Evolutionary conservation across 1,140 invertebrate species (phyloP), one percentile per base, ranked within the genome.

Genomic region (Leptestheria dahalacensis): DNA sequence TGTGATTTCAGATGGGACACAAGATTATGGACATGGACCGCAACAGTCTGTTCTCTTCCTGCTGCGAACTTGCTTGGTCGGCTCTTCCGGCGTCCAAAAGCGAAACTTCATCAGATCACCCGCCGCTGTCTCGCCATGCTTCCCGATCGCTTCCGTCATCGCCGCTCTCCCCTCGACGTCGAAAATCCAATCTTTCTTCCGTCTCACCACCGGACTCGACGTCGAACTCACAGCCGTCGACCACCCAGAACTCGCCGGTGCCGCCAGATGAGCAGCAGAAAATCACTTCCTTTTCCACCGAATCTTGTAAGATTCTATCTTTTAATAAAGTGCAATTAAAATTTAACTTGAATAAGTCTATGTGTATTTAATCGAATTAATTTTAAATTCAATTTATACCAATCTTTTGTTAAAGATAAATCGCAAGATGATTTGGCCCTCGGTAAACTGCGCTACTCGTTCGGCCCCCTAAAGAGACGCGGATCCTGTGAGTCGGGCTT

Each of bases 401-500:
- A n/a, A n/a, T n/a, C n/a, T n/a, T 15, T 15, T 41, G 6, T 41
- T 41, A 41, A 41, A 41, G 33, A 15, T 9, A 49, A 52, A 23
- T 61, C 61, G 3, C 61, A 62, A 21, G 61, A 62, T 25, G 61
- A 62, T 50, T 62, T 58, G 20, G 59, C 51, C 11, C n/a, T 62
- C 18, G 59, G 26, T 12, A 56, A 61, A 50, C 24, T 57, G 9
- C 41, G 41, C 21, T 61, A 21, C 18, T 15, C 53, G 4, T 29
- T 46, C 71, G 26, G 71, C 71, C 12, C 76, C 68, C 68, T 82
- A 1, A 74, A 78, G 48, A 74, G 87, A 15, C 75, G 86, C 29
- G 86, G 86, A n/a, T 90, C 86, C 9, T 88, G 87, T 66, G 88
- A 91, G 69, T 88, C 85, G 28, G 88, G 88, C 1, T 90, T 56